Evolutionary conservation across 2,113 vertebrate species (phyloP).

Genomic region (Chaetodon auriga): DNA sequence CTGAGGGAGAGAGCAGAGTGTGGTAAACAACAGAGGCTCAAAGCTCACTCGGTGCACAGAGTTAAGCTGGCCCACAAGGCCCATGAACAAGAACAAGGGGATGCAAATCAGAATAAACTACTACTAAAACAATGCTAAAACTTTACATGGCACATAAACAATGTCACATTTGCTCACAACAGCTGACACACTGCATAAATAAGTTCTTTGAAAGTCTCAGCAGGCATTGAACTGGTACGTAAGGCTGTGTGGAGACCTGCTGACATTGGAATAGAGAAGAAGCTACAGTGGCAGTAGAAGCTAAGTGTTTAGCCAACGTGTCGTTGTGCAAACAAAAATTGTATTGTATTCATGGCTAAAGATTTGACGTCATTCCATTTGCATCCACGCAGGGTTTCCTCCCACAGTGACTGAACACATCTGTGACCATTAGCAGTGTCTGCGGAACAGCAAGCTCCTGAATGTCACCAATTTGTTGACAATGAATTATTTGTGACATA

Average conservation of each 20-base stretch:
- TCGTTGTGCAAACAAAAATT: slow-evolving; percentile 61
- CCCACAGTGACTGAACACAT: slow-evolving; percentile 45
- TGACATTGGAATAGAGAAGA: not conserved
- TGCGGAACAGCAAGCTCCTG: slow-evolving; percentile 20
- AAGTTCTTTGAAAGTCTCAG: slow-evolving; percentile 38
- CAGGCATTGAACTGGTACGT: slow-evolving; percentile 2
- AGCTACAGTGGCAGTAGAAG: slow-evolving; percentile 26
- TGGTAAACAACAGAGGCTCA: slow-evolving; percentile 78
- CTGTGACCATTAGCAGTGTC: slow-evolving; percentile 31
- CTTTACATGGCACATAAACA: slow-evolving; percentile 57
- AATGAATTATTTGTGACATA: slow-evolving; percentile 44
- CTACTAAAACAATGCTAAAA: slow-evolving; percentile 61
- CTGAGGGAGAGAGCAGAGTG: slow-evolving; percentile 68
- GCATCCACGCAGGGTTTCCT: not conserved
- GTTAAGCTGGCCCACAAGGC: slow-evolving; percentile 72
- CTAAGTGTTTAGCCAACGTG: slow-evolving; percentile 55
- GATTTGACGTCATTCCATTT: slow-evolving; percentile 43
- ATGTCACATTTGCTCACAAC: slow-evolving; percentile 18
- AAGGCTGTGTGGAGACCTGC: not conserved
- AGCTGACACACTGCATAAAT: slow-evolving; percentile 34
- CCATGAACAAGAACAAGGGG: slow-evolving; percentile 45
- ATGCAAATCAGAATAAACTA: slow-evolving; percentile 71
- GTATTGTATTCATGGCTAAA: slow-evolving; percentile 51
- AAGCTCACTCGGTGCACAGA: slow-evolving; percentile 47
- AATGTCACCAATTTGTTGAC: slow-evolving; percentile 59